These are phyloP conservation scores for Microcebus ravelobensis DNA, from an alignment of 2,113 vertebrate species.

Conservation along the genomic window DNA sequence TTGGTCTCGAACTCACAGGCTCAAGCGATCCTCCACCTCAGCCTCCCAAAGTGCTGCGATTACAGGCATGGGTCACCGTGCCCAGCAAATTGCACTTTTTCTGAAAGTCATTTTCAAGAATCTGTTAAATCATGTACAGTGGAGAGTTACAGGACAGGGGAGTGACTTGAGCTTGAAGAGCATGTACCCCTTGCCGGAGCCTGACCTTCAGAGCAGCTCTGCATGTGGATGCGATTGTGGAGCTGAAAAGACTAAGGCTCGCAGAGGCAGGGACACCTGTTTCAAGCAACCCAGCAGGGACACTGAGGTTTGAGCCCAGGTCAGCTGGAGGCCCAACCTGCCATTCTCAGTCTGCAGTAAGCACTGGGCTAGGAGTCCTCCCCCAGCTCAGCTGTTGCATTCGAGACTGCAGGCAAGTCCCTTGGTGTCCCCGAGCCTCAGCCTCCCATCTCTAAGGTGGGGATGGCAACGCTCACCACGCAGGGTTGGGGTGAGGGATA, in stretches of 20 bases:
- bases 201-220: neutral
- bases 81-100: constrained; percentile 83
- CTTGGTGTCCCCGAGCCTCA: neutral
- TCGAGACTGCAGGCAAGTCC: neutral
- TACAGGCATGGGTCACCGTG: no score
- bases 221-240: neutral
- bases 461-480: accelerated
- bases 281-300: neutral
- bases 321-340: neutral
- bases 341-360: neutral
- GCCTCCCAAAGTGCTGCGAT: no score
- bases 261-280: neutral
- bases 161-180: neutral
- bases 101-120: neutral
- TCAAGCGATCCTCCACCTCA: no score
- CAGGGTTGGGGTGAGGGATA: neutral
- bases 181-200: neutral
- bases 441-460: neutral
- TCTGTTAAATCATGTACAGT: neutral
- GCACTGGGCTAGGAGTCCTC: neutral
- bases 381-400: no score
- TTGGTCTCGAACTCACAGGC: no score
- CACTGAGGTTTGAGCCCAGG: neutral
- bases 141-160: neutral
- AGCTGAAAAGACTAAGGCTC: neutral